Evolutionary conservation across 2,797 vertebrate species (phyloP).

Genomic region (Sus cebifrons): DNA sequence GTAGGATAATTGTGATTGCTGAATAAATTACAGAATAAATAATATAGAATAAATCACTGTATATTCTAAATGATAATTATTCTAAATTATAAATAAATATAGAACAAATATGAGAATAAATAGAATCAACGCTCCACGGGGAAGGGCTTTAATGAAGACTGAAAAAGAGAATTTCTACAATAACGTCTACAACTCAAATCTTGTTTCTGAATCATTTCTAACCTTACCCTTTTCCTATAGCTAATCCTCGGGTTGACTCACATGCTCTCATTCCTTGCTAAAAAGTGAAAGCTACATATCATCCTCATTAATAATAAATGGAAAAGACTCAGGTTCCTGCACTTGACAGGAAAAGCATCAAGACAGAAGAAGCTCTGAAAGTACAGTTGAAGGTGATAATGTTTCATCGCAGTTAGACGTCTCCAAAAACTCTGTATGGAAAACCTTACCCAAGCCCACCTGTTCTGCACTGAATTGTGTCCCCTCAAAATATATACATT

Average conservation of each 20-base stretch:
- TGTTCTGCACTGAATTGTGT: accelerated
- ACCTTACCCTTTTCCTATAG: background rate
- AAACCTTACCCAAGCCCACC: background rate
- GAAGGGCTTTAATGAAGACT: background rate
- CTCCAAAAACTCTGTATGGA: background rate
- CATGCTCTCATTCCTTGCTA: slow-evolving; percentile 25
- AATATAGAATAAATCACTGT: background rate
- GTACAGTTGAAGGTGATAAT: slow-evolving; percentile 62
- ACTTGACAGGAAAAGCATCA: slow-evolving; percentile 49
- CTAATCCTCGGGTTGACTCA: slow-evolving; percentile 49
- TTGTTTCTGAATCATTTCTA: slow-evolving; percentile 49
- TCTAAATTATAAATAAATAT: slow-evolving; percentile 10
- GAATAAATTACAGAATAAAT: background rate
- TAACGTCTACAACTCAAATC: background rate
- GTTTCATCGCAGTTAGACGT: background rate
- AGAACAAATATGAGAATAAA: slow-evolving; percentile 30
- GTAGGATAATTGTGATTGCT: background rate
- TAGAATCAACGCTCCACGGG: slow-evolving; percentile 19
- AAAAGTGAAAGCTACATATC: slow-evolving; percentile 67
- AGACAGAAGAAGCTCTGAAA: slow-evolving; percentile 45
- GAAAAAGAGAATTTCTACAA: background rate
- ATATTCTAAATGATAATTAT: slow-evolving; percentile 7
- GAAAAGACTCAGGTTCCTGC: slow-evolving; percentile 67
- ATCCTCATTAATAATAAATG: slow-evolving; percentile 80
- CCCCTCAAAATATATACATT: background rate